phyloP scores from a whole-genome alignment of 2,113 vertebrate species.

The Melanocharis versteri region DNA sequence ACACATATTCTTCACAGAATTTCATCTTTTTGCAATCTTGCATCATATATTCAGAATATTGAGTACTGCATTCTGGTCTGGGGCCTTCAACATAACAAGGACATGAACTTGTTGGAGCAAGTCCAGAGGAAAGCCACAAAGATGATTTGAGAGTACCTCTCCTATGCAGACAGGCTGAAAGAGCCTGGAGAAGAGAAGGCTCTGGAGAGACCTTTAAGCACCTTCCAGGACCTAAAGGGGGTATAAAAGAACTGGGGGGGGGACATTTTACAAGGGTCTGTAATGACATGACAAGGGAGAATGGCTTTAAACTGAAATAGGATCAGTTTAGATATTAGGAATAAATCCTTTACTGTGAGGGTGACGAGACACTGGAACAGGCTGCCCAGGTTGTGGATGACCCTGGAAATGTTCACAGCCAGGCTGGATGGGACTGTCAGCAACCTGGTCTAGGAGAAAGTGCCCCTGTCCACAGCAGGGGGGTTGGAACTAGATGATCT shows the following conservation, averaged over 20 bases:
- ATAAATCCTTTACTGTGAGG: not conserved
- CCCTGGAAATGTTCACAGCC: not conserved
- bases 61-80: not conserved
- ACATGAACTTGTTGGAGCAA: not conserved
- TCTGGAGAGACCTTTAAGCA: not conserved
- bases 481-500: not conserved
- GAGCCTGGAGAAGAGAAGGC: not conserved
- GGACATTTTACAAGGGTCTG: not conserved
- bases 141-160: not conserved
- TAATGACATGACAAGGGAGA: not conserved
- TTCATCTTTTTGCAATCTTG: not conserved
- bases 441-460: not conserved
- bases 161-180: not conserved
- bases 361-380: not conserved
- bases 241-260: not conserved
- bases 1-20: not conserved
- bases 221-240: not conserved
- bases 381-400: not conserved
- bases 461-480: not conserved
- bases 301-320: not conserved
- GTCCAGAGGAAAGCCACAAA: not conserved
- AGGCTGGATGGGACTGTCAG: not conserved
- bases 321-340: not conserved
- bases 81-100: not conserved
- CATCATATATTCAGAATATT: not conserved